Base-by-base conservation (phyloP, 2,888 invertebrate species). In the Agrotis clavis region DNA sequence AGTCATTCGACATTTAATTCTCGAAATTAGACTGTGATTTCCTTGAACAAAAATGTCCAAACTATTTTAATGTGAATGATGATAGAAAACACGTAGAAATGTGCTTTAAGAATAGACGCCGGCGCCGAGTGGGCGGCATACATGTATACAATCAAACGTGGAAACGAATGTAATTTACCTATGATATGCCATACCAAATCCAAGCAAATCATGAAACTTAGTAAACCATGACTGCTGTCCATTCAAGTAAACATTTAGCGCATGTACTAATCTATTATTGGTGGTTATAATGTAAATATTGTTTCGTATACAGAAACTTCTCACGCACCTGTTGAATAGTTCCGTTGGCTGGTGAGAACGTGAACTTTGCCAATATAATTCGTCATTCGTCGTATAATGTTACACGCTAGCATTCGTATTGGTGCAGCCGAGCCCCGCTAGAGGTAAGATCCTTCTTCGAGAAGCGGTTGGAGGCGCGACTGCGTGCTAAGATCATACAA, bases 121-220 rank as follows among this genome's bases (percentile, higher is more conserved):
- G 77, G 73, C 80, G 79, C 63, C 79, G 74, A 67, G 86, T 84
- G 74, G 84, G 85, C 67, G 82, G 69, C 35, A n/a, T n/a, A 14
- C 41, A 41, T 41, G 67, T 67, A 67, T 67, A 74, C 77, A 71
- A 63, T 54, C 62, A 50, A 64, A n/a, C 67, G 72, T 35, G 21
- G 25, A 48, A 48, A 47, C 35, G n/a, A 35, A 11, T 19, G 7
- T 18, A 16, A 21, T 21, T 25, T 41, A 67, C 54, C 77, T 48
- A 41, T 41, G 14, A 18, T n/a, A 19, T 11, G 45, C n/a, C 3
- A 4, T 35, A 35, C n/a, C n/a, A 13, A 16, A 11, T 25, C 51
- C 18, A n/a, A 56, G 35, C 25, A 11, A 54, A 47, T 35, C 67
- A 41, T 14, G 25, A 19, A 1, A 21, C 48, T 30, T n/a, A 19